A percentile compares a stretch with the other conserved stretches of the same genome.
These are phyloP conservation scores for Planococcus citri DNA, from an alignment of 1,140 invertebrate species.

Conservation along the genomic window DNA sequence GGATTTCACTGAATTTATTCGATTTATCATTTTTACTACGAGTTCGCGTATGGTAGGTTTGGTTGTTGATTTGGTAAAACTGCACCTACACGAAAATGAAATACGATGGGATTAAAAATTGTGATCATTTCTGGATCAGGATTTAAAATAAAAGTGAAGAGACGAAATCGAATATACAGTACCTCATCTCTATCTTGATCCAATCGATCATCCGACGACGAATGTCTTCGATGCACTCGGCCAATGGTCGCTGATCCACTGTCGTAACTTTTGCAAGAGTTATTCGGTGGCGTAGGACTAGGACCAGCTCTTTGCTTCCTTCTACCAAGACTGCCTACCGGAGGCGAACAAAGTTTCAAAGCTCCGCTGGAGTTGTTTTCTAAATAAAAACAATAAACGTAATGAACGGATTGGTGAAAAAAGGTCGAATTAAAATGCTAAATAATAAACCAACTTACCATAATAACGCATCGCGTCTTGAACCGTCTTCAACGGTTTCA, in stretches of 20 bases:
- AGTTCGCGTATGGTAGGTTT: conserved; percentile 18
- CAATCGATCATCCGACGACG: conserved; percentile 24
- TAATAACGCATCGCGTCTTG: conserved; percentile 7
- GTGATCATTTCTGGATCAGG: neutral
- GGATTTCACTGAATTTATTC: conserved; percentile 37
- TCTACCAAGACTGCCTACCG: conserved; percentile 26
- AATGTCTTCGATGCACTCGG: conserved; percentile 23
- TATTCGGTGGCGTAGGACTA: conserved; percentile 30
- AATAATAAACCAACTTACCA: neutral
- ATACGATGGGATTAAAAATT: neutral
- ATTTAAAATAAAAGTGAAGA: too few species aligned
- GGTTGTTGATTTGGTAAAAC: conserved; percentile 23
- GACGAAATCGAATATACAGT: too few species aligned
- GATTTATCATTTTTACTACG: conserved; percentile 19
- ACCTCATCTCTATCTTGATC: conserved; percentile 19
- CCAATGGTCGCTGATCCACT: neutral
- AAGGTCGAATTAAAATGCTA: neutral
- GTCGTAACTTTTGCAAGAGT: neutral
- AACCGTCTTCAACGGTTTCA: conserved; percentile 34
- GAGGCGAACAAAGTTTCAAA: conserved; percentile 29
- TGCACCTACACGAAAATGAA: conserved; percentile 13
- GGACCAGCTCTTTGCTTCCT: conserved; percentile 31
- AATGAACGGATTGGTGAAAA: too few species aligned
- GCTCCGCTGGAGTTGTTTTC: conserved; percentile 17
- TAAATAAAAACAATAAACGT: neutral